Evolutionary conservation across 2,888 invertebrate species (phyloP).

Genomic region (Coremacera marginata): DNA sequence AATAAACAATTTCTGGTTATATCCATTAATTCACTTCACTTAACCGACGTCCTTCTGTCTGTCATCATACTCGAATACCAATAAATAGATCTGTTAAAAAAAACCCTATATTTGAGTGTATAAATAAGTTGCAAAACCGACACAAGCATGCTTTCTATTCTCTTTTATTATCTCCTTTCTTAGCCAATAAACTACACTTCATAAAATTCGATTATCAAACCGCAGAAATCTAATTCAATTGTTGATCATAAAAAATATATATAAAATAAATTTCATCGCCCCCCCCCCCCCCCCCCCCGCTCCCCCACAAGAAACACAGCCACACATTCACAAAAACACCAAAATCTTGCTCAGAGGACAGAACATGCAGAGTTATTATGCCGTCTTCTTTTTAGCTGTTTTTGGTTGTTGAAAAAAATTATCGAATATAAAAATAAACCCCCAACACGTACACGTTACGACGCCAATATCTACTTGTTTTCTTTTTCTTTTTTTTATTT

Average conservation of each 20-base stretch:
- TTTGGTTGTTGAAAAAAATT: background rate
- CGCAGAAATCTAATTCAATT: constrained; percentile 25
- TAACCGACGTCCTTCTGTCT: too few species aligned
- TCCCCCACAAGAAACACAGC: background rate
- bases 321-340: background rate
- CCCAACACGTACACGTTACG: constrained; percentile 6
- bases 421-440: background rate
- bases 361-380: background rate
- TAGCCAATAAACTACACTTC: constrained; percentile 11
- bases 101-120: too few species aligned
- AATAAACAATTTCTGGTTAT: too few species aligned
- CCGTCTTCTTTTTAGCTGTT: too few species aligned
- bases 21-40: too few species aligned
- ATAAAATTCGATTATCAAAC: constrained; percentile 27
- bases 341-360: background rate
- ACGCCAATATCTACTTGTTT: background rate
- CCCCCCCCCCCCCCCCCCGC: too few species aligned
- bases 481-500: constrained; percentile 4
- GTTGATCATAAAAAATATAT: background rate
- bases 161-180: background rate
- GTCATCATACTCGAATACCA: too few species aligned
- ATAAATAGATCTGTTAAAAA: too few species aligned
- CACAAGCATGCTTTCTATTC: too few species aligned
- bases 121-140: background rate
- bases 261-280: constrained; percentile 1